Base-by-base conservation (phyloP, 1,140 invertebrate species). In the Psix sp. region DNA sequence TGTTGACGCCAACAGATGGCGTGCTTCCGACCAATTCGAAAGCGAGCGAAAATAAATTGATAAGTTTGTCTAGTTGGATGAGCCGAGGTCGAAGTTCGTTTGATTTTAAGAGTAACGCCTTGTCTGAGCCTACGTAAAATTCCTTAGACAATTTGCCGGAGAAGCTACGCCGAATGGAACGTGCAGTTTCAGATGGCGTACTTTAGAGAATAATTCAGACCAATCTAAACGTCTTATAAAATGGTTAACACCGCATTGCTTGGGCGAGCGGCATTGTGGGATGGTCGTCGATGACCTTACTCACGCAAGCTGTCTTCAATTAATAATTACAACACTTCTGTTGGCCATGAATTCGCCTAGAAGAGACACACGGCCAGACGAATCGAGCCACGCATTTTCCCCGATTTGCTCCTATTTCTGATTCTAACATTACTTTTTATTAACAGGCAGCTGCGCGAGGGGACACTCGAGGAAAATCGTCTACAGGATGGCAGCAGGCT, bases 401-500 rank as follows among this genome's bases (percentile, higher is more conserved):
- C 9, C 21, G 9, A 24, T 24, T 4, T 10, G 7, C 2, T 3
- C 6, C 1, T 10, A 10, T 29, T 29, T 7, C 26, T n/a, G 26
- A n/a, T 29, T 10, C 6, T 29, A 29, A 29, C 6, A n/a, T 7
- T 7, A 2, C 1, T 29, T 87, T 83, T 59, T 79, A 43, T 82
- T 82, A 91, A 17, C 90, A 97, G 96, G 87, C 93, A 96, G 91
- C 88, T 98, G 71, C 91, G 93, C 77, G 94, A 96, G 73, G 95
- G 95, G 36, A 94, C 92, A 60, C 88, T 97, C 31, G 89, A 92
- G 84, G 94, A 97, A 83, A 95, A 98, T 88, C 92, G 93, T 63
- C 88, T 98, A 60, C 89, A 92, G 81, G 94, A 97, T 86, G 95
- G 95, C 59, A 94, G 95, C 74, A 92, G 93, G 78, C 91, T 97